Evolutionary conservation across 1,140 invertebrate species (phyloP).

Genomic region (roundworm (Caenorhabditis elegans)): DNA sequence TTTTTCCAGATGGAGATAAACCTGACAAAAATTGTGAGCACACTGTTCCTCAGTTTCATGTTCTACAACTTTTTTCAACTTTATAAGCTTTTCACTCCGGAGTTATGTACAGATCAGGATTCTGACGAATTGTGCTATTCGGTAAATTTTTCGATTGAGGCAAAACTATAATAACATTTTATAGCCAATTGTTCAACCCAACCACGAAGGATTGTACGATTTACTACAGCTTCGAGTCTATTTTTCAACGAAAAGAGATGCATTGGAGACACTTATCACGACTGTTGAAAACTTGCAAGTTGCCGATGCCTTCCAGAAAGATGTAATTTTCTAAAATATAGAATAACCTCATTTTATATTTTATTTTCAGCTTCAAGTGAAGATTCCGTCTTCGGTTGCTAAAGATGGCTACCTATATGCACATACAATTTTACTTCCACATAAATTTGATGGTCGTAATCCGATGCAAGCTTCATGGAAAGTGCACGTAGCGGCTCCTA

Average conservation of each 20-base stretch:
- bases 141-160: neutral
- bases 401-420: conserved; percentile 43
- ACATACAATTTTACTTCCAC: conserved; percentile 40
- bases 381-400: conserved; percentile 10
- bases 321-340: neutral
- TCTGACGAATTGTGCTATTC: neutral
- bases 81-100: conserved; percentile 54
- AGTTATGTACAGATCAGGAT: conserved; percentile 26
- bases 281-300: conserved; percentile 36
- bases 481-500: conserved; percentile 12
- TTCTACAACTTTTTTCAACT: conserved; percentile 45
- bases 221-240: conserved; percentile 51
- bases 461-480: conserved; percentile 47
- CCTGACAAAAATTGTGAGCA: neutral
- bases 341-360: neutral
- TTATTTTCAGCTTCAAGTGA: conserved; percentile 33
- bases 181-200: conserved; percentile 46
- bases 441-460: neutral
- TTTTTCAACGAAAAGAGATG: neutral
- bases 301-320: conserved; percentile 20
- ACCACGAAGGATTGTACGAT: conserved; percentile 33
- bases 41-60: conserved; percentile 50
- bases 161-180: conserved; percentile 21
- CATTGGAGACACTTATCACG: neutral
- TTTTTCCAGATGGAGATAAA: neutral